Conservation (phyloP, 2,113 vertebrate genomes). For the Platichthys flesus region DNA sequence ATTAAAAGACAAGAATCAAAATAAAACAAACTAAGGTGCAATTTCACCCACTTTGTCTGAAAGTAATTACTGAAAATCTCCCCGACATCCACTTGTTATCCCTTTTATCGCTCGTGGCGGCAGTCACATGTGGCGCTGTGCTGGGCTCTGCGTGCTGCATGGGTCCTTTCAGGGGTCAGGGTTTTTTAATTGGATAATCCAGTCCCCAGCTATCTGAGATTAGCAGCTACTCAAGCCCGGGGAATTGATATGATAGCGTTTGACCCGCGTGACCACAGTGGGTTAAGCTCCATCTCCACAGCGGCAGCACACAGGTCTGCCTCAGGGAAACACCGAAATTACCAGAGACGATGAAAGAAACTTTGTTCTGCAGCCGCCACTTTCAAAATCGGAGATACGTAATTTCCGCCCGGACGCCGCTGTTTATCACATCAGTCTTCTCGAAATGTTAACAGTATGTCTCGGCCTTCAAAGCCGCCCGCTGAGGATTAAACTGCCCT, state of each 20-base stretch:
- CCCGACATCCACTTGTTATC: slow-evolving; percentile 32
- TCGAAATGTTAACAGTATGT: slow-evolving; percentile 43
- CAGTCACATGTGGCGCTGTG: slow-evolving; percentile 28
- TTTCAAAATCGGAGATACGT: slow-evolving; percentile 35
- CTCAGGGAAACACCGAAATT: slow-evolving; percentile 37
- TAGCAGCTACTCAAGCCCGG: slow-evolving; percentile 56
- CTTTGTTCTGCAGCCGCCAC: slow-evolving; percentile 1
- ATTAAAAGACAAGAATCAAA: slow-evolving; percentile 18
- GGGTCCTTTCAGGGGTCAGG: slow-evolving; percentile 55
- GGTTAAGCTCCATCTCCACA: slow-evolving; percentile 31
- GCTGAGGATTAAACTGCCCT: slow-evolving; percentile 35
- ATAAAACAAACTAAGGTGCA: neutral
- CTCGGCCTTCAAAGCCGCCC: slow-evolving; percentile 36
- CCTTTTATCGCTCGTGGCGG: slow-evolving; percentile 28
- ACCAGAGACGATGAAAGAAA: slow-evolving; percentile 24
- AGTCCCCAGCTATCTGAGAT: slow-evolving; percentile 58
- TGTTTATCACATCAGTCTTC: slow-evolving; percentile 26
- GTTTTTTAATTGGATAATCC: slow-evolving; percentile 73
- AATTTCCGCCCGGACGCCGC: slow-evolving; percentile 32
- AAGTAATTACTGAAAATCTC: slow-evolving; percentile 35
- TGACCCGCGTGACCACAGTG: slow-evolving; percentile 55
- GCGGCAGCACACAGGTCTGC: slow-evolving; percentile 28
- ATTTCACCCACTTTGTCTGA: slow-evolving; percentile 24
- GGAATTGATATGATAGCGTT: slow-evolving; percentile 64
- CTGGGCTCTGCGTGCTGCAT: slow-evolving; percentile 37